Evolutionary conservation across 2,888 invertebrate species (phyloP).

Genomic region (Drosophila pegasa): DNA sequence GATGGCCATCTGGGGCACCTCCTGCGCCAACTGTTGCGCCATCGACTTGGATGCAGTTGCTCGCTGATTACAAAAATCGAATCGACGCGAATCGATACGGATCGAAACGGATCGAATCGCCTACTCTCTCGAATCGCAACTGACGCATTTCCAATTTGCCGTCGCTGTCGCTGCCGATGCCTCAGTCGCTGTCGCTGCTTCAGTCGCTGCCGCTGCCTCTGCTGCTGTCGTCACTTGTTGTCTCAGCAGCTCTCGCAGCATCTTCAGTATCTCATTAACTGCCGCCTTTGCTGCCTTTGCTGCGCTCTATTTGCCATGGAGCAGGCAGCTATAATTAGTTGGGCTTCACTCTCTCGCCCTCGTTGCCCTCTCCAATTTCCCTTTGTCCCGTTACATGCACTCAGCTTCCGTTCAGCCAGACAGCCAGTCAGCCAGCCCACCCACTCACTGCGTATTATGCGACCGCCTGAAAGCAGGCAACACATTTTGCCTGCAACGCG

Average conservation of each 20-base stretch:
- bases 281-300: constrained; percentile 6
- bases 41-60: not conserved
- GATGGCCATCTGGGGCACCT: constrained; percentile 60
- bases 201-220: not conserved
- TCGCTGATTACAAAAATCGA: not conserved
- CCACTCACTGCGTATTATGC: constrained; percentile 4
- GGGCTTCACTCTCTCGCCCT: constrained; percentile 5
- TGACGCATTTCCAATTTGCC: constrained; percentile 40
- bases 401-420: not conserved
- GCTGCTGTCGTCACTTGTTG: not conserved
- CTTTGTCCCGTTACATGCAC: not conserved
- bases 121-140: constrained; percentile 48
- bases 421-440: not conserved
- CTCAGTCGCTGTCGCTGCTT: not conserved
- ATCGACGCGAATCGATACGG: constrained; percentile 12
- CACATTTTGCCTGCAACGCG: constrained; percentile 14
- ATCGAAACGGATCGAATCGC: constrained; percentile 24
- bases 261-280: constrained; percentile 12
- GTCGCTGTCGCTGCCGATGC: constrained; percentile 10
- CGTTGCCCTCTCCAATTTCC: constrained; percentile 34
- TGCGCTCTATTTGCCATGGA: constrained; percentile 12
- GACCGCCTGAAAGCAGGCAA: constrained; percentile 27
- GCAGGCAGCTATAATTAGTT: constrained; percentile 41
- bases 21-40: constrained; percentile 31
- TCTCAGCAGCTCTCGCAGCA: constrained; percentile 7